These are phyloP conservation scores for Zaprionus obscuricornis DNA, from an alignment of 2,888 invertebrate species.

Conservation along the genomic window DNA sequence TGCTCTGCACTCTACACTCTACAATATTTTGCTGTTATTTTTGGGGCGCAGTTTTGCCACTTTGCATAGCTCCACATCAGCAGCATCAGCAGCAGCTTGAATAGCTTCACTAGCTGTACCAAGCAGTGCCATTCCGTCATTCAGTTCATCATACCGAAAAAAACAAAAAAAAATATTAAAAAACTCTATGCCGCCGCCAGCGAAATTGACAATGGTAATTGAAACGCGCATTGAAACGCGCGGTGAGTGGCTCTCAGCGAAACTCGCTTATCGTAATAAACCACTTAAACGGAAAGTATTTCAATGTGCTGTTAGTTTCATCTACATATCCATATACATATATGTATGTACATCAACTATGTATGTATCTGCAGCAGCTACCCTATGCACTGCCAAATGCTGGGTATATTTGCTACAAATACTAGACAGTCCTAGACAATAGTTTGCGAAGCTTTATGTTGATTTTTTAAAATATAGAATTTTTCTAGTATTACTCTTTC, in stretches of 20 bases:
- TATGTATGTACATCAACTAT: too few species aligned
- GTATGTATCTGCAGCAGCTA: too few species aligned
- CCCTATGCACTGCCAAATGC: too few species aligned
- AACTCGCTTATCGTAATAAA: conserved; percentile 71
- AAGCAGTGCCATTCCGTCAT: too few species aligned
- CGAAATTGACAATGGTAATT: conserved; percentile 68
- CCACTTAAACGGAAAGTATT: conserved; percentile 63
- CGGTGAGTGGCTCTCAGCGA: conserved; percentile 55
- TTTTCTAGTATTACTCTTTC: too few species aligned
- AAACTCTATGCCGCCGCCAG: conserved; percentile 21
- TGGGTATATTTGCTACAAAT: too few species aligned
- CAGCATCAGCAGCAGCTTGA: neutral
- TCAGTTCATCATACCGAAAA: too few species aligned
- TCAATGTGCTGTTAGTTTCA: conserved; percentile 16
- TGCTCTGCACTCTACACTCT: neutral
- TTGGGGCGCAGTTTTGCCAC: neutral
- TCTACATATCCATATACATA: neutral
- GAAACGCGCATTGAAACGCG: conserved; percentile 61
- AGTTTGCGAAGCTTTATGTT: too few species aligned
- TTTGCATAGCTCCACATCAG: conserved; percentile 1
- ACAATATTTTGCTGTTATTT: neutral
- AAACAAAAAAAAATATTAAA: too few species aligned
- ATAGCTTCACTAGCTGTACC: too few species aligned
- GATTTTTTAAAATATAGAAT: too few species aligned
- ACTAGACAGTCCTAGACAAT: too few species aligned